phyloP scores from a whole-genome alignment of 2,113 vertebrate species.

The Emydura subglobosa region DNA sequence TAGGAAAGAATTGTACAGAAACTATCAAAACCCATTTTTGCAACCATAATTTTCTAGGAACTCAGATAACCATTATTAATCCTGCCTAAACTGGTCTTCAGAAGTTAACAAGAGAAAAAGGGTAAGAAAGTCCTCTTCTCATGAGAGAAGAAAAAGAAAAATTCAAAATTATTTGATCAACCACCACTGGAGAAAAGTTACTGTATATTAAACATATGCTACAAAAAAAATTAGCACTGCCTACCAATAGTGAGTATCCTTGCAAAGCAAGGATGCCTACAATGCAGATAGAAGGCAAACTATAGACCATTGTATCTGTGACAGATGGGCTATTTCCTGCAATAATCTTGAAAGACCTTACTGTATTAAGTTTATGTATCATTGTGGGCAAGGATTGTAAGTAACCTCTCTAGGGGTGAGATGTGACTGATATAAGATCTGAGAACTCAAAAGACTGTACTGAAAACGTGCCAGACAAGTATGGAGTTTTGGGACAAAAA shows the following conservation, averaged over 20 bases:
- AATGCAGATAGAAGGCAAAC: neutral
- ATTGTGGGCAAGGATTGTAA: neutral
- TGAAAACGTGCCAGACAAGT: neutral
- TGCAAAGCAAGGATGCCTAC: neutral
- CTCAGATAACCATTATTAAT: neutral
- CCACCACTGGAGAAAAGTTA: neutral
- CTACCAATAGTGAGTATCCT: neutral
- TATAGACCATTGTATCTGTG: neutral
- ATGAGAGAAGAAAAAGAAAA: constrained; percentile 5
- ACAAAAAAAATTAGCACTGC: neutral
- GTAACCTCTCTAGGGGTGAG: neutral
- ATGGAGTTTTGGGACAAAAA: neutral
- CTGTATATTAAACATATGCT: neutral
- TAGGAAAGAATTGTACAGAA: neutral
- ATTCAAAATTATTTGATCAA: neutral
- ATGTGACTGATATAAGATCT: neutral
- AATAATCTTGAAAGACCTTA: neutral
- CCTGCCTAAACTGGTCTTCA: neutral
- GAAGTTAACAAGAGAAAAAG: neutral
- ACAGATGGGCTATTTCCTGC: neutral
- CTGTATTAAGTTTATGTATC: neutral
- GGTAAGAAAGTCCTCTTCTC: neutral
- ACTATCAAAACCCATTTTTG: neutral
- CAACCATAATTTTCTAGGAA: neutral
- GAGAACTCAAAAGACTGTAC: neutral